Evolutionary conservation across 2,113 vertebrate genomes (phyloP).

Genomic region (Turnix velox): DNA sequence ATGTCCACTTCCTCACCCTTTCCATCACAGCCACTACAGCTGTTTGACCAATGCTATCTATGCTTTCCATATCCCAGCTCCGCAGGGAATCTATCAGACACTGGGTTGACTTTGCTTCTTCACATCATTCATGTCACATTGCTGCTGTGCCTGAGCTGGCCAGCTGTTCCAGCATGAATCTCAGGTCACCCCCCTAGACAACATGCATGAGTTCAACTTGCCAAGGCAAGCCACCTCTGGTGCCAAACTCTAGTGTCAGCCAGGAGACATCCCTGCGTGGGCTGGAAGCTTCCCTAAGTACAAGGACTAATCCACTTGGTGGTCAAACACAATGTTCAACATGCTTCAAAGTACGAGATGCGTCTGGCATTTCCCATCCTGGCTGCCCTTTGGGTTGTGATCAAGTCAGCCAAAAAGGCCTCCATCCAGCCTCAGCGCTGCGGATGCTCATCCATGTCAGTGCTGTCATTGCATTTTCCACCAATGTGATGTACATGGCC

Average conservation of each 20-base stretch:
- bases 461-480: not conserved
- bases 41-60: not conserved
- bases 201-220: not conserved
- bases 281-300: not conserved
- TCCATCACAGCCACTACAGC: not conserved
- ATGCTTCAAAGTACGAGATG: not conserved
- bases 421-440: not conserved
- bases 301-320: fast-evolving
- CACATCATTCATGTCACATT: not conserved
- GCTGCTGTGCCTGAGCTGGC: not conserved
- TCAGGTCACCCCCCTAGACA: not conserved
- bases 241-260: not conserved
- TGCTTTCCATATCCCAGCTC: not conserved
- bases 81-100: not conserved
- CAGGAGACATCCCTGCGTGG: not conserved
- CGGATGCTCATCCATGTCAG: not conserved
- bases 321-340: fast-evolving
- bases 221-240: not conserved
- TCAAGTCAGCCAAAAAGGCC: not conserved
- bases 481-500: fast-evolving
- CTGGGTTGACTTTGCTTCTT: not conserved
- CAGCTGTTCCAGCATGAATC: not conserved
- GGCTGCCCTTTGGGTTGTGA: not conserved
- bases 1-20: not conserved
- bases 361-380: not conserved